These are phyloP conservation scores for Xylophagus ater DNA, from an alignment of 2,888 invertebrate species.

Conservation along the genomic window DNA sequence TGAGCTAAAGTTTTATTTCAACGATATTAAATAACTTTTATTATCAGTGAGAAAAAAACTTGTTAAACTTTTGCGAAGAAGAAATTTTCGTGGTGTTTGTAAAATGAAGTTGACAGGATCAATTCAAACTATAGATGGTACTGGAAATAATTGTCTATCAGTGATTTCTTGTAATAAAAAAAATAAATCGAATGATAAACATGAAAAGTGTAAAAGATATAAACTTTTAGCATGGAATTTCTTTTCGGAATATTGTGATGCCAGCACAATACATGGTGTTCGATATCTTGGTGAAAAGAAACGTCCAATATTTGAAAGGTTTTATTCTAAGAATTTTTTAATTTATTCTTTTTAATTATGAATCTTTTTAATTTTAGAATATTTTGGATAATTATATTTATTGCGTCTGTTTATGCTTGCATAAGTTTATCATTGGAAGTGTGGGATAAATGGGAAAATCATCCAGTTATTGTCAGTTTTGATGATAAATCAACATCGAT, in stretches of 20 bases:
- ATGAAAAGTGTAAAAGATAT: constrained; percentile 1
- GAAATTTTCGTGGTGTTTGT: too few relatives aligned
- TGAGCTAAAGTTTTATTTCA: too few relatives aligned
- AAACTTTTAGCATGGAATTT: constrained; percentile 9
- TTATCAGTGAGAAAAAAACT: too few relatives aligned
- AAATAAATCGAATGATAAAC: too few relatives aligned
- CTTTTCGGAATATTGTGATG: constrained; percentile 21
- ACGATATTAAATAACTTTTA: too few relatives aligned
- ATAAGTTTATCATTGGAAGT: constrained; percentile 44
- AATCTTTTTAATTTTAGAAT: constrained; percentile 8
- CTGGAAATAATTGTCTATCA: too few relatives aligned
- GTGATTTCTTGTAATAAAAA: too few relatives aligned
- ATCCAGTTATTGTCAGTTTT: constrained; percentile 54
- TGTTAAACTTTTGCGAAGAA: too few relatives aligned
- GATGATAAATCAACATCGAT: constrained; percentile 47
- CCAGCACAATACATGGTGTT: constrained; percentile 45
- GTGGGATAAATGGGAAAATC: constrained; percentile 51
- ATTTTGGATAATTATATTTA: constrained; percentile 17
- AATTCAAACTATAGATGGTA: too few relatives aligned
- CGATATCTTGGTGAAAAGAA: constrained; percentile 44
- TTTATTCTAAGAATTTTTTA: too few relatives aligned
- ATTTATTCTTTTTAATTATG: too few relatives aligned
- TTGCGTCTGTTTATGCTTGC: constrained; percentile 45
- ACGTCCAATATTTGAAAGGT: constrained; percentile 43
- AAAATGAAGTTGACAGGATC: too few relatives aligned